These are phyloP conservation scores for Neolamprologus brichardi DNA, from an alignment of 2,113 vertebrate species.

Conservation along the genomic window DNA sequence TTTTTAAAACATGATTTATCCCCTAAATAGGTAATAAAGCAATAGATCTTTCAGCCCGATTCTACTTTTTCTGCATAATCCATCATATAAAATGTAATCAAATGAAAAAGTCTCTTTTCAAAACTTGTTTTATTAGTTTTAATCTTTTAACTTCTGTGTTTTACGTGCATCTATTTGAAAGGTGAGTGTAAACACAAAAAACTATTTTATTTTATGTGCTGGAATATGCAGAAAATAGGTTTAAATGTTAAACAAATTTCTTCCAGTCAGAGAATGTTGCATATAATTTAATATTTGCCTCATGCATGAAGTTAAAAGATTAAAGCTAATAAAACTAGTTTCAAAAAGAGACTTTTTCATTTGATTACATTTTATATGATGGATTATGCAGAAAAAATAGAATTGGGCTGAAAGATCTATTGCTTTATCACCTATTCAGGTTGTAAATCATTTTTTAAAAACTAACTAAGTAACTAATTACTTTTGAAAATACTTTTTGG, in stretches of 20 bases:
- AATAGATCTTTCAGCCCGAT: accelerated
- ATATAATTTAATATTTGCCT: too few species aligned
- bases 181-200: not conserved
- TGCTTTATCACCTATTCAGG: accelerated
- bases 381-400: not conserved
- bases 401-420: not conserved
- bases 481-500: not conserved
- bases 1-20: not conserved
- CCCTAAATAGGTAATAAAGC: not conserved
- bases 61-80: not conserved
- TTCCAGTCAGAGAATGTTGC: too few species aligned
- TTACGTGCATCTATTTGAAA: too few species aligned
- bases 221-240: not conserved
- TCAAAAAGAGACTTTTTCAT: too few species aligned
- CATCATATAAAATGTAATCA: not conserved
- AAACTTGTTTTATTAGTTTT: too few species aligned
- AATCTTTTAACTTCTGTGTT: too few species aligned
- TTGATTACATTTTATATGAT: not conserved
- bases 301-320: too few species aligned
- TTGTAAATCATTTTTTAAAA: not conserved
- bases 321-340: too few species aligned
- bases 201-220: accelerated
- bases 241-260: too few species aligned
- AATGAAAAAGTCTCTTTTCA: not conserved
- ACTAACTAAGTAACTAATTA: not conserved